Percentiles rank a stretch among this genome's conserved stretches.
phyloP scores from a whole-genome alignment of 92 coral and sea anemone genomes.

The Porites lobata region DNA sequence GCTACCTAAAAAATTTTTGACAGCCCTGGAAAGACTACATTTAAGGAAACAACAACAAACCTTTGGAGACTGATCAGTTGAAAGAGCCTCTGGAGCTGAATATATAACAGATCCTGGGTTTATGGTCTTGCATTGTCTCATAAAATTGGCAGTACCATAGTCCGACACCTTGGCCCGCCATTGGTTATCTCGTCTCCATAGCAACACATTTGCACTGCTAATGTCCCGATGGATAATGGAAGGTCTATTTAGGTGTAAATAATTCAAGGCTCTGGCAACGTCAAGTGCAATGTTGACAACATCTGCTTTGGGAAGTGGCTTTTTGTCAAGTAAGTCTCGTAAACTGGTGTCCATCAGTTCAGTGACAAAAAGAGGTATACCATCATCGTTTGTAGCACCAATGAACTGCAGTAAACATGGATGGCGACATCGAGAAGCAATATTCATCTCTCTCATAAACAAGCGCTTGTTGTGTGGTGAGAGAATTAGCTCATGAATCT shows the following conservation, averaged over 20 bases:
- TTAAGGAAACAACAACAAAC: constrained; percentile 44
- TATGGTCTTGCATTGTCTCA: constrained; percentile 92
- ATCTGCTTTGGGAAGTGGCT: constrained; percentile 74
- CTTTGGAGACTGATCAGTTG: constrained; percentile 91
- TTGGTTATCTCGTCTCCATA: constrained; percentile 87
- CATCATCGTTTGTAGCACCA: constrained; percentile 95
- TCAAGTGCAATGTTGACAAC: constrained; percentile 78
- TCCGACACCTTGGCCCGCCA: constrained; percentile 98
- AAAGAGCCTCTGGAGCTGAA: constrained; percentile 96
- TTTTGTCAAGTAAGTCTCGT: constrained; percentile 76
- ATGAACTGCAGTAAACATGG: constrained; percentile 93
- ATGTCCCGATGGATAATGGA: constrained; percentile 97
- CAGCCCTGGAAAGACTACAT: too few relatives aligned
- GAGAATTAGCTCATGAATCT: constrained; percentile 89
- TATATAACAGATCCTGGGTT: constrained; percentile 92
- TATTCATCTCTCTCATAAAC: constrained; percentile 94
- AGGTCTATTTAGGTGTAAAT: constrained; percentile 91
- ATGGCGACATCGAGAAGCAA: constrained; percentile 94
- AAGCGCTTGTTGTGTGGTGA: constrained; percentile 94
- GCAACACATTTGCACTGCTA: constrained; percentile 97
- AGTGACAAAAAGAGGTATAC: constrained; percentile 86
- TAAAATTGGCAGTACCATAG: constrained; percentile 96
- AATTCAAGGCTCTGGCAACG: constrained; percentile 89
- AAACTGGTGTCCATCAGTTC: constrained; percentile 91
- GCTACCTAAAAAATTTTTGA: too few relatives aligned